A percentile compares a stretch with the other conserved stretches of the same genome.
Conservation (phyloP, 2,113 vertebrate species). For the Petromus typicus region DNA sequence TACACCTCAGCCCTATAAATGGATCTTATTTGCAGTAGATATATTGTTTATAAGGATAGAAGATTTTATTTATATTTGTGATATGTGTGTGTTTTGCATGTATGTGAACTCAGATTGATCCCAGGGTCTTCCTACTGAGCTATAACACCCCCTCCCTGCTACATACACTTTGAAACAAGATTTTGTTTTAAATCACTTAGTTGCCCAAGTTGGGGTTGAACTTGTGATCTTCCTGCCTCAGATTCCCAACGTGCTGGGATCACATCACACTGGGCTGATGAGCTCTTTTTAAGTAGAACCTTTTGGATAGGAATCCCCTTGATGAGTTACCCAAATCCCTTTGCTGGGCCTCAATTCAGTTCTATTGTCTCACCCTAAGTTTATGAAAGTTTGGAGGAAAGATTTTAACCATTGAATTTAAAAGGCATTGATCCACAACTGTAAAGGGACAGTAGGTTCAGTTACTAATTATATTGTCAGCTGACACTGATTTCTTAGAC, state of each 20-base stretch:
- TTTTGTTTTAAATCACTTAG: neutral
- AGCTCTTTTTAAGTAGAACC: neutral
- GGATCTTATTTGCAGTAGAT: neutral
- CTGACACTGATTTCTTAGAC: neutral
- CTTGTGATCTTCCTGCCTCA: neutral
- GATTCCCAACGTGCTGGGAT: neutral
- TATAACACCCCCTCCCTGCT: neutral
- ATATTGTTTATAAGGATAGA: neutral
- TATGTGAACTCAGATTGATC: neutral
- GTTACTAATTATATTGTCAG: constrained; percentile 4
- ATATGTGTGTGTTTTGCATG: neutral
- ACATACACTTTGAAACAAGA: neutral
- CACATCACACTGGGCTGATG: neutral
- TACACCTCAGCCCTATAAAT: neutral
- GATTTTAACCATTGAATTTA: neutral
- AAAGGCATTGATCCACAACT: neutral
- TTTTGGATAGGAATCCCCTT: neutral
- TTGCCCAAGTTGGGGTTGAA: neutral
- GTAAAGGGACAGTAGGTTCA: neutral
- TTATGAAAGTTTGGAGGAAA: constrained; percentile 1
- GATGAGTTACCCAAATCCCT: neutral
- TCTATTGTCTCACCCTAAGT: neutral
- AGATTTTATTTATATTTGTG: neutral
- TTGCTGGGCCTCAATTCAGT: neutral
- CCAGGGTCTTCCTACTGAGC: neutral